Percentiles rank a stretch among this genome's conserved stretches.
These are phyloP conservation scores for Ditula angustiorana DNA, from an alignment of 2,888 invertebrate species.

Conservation along the genomic window DNA sequence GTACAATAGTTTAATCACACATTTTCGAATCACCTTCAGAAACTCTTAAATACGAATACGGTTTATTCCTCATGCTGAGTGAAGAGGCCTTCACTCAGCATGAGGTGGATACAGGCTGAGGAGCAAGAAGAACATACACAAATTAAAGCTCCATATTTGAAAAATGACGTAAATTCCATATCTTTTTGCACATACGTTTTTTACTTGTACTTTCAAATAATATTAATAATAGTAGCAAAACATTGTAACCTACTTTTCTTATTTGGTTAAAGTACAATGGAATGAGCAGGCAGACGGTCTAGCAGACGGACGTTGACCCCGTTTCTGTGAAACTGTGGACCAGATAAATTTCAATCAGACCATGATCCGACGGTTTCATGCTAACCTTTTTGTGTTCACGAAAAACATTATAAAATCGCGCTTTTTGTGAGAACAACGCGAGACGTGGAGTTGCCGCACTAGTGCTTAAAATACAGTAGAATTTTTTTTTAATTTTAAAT, in stretches of 20 bases:
- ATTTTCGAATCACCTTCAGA: too few relatives aligned
- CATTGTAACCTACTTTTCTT: background rate
- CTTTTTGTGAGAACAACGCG: slow-evolving; percentile 54
- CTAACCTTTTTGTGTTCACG: slow-evolving; percentile 63
- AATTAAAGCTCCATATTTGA: too few relatives aligned
- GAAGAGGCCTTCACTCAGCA: too few relatives aligned
- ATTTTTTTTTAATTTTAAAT: background rate
- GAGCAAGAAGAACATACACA: too few relatives aligned
- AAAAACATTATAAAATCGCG: slow-evolving; percentile 65
- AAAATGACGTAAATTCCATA: too few relatives aligned
- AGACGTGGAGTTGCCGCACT: slow-evolving; percentile 45
- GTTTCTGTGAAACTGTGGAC: slow-evolving; percentile 60
- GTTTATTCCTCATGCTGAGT: too few relatives aligned
- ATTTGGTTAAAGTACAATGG: background rate
- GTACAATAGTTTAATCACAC: too few relatives aligned
- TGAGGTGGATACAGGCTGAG: too few relatives aligned
- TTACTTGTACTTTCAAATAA: too few relatives aligned
- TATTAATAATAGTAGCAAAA: too few relatives aligned
- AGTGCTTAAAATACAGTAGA: background rate
- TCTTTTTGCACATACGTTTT: too few relatives aligned
- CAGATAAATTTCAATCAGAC: slow-evolving; percentile 65
- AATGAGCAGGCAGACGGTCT: background rate
- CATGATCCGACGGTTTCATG: slow-evolving; percentile 50
- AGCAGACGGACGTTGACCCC: slow-evolving; percentile 48
- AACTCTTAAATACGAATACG: too few relatives aligned